Conservation (phyloP, 1,140 invertebrate species). For the Chymomyza costata region DNA sequence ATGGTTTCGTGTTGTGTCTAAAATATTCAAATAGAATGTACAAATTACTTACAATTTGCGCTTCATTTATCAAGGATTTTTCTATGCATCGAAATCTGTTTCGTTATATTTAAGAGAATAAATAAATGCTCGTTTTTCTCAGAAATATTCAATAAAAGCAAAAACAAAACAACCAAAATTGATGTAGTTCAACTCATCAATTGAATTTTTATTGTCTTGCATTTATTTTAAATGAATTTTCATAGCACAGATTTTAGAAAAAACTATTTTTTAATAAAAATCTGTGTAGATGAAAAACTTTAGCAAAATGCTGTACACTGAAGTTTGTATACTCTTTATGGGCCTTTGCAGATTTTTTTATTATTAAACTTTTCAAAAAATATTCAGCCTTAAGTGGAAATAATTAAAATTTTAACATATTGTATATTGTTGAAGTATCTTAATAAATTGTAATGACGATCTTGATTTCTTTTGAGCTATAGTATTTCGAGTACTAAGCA, state of each 20-base stretch:
- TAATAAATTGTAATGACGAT: no score
- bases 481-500: no score
- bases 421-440: no score
- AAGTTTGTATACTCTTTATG: no score
- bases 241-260: slow-evolving; percentile 10
- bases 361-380: no score
- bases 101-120: slow-evolving; percentile 4
- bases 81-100: no score
- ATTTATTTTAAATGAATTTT: slow-evolving; percentile 41
- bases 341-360: no score
- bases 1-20: slow-evolving; percentile 8
- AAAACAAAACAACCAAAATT: neutral
- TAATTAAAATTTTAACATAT: no score
- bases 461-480: no score
- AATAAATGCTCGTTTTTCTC: slow-evolving; percentile 18
- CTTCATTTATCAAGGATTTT: slow-evolving; percentile 63
- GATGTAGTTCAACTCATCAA: slow-evolving; percentile 19
- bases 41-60: slow-evolving; percentile 56
- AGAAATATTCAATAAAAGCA: slow-evolving; percentile 25
- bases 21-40: slow-evolving; percentile 41
- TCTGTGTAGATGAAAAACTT: neutral
- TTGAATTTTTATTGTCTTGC: slow-evolving; percentile 35
- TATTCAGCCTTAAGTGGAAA: no score
- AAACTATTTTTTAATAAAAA: neutral
- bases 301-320: neutral